Evolutionary conservation across 2,888 invertebrate species (phyloP).

Genomic region (Andrena flavipes): DNA sequence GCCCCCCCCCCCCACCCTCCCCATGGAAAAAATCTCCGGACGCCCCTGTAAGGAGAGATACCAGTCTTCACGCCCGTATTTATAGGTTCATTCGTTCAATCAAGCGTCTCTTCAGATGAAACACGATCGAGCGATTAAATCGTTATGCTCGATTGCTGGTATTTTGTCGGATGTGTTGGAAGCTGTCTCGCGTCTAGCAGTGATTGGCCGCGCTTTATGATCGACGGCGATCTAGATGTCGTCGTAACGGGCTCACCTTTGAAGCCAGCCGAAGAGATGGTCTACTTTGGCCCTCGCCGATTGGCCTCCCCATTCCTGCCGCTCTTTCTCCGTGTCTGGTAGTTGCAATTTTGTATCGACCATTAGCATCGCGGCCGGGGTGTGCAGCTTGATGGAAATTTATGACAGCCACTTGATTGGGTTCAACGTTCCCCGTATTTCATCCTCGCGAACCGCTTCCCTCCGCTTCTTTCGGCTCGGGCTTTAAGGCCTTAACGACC

Average conservation of each 20-base stretch:
- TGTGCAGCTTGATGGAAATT: slow-evolving; percentile 83
- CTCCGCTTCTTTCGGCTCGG: slow-evolving; percentile 53
- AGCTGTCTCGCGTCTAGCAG: not conserved
- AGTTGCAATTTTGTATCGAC: slow-evolving; percentile 80
- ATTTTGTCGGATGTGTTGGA: not conserved
- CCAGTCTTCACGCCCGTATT: not conserved
- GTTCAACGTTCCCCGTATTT: slow-evolving; percentile 84
- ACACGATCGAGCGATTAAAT: slow-evolving; percentile 5
- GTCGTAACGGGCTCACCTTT: not conserved
- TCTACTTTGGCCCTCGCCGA: slow-evolving; percentile 7
- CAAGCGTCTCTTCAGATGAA: not conserved
- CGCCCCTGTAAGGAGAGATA: not conserved
- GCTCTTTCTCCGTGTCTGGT: slow-evolving; percentile 45
- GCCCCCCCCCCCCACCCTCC: too few species aligned
- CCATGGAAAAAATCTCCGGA: too few species aligned
- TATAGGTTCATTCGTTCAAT: slow-evolving; percentile 1
- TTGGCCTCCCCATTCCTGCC: slow-evolving; percentile 17
- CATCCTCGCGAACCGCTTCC: slow-evolving; percentile 73
- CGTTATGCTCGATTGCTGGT: slow-evolving; percentile 9
- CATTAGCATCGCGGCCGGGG: slow-evolving; percentile 78
- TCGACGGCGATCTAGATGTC: not conserved
- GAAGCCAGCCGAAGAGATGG: slow-evolving; percentile 1
- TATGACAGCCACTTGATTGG: slow-evolving; percentile 84
- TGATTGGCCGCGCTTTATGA: not conserved
- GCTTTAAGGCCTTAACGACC: slow-evolving; percentile 66